Base-by-base conservation (phyloP, 2,797 vertebrate species). In the Lepus oiostolus region DNA sequence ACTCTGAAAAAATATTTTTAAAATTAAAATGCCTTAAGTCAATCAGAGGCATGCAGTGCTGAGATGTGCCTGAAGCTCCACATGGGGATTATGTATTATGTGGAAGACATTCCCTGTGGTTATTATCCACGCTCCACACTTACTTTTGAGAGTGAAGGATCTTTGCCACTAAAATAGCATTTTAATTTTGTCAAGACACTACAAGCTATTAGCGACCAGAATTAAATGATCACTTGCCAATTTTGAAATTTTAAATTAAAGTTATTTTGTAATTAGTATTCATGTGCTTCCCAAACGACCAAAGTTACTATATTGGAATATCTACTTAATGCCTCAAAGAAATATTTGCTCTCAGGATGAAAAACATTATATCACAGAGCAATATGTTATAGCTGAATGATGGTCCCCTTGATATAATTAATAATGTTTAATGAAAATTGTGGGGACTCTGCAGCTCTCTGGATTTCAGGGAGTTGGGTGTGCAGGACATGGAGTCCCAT, bases 181-280 rank as follows among this genome's bases (percentile, higher is more conserved):
- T 97, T 98, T 97, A 97, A 97, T 97, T 98, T 97, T 97, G 89
- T 96, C 96, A 97, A 97, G 96, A 97, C 0, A 58, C 90, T 98
- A 96, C 97, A 98, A 97, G 96, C 96, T 98, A 97, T 98, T 97
- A 97, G 96, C 98, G 80, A 88, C 97, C 95, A 97, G 91, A 93
- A 93, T 92, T 97, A 97, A 98, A 90, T 97, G 94, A 97, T 97
- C 93, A 68, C 91, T 97, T 96, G 96, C 97, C 97, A 98, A 96
- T 97, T 97, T 97, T 96, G 93, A 96, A 84, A 97, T 90, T 97
- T 97, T 96, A 95, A 97, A 68, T 97, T 92, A 96, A 98, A 98
- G 93, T 95, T 97, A 92, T 89, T 95, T 97, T 95, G 95, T 96
- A 97, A 92, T 97, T 97, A 96, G 89, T 94, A 93, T 96, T 92